Conservation (phyloP, 2,888 invertebrate species). For the Megamerina dolium region DNA sequence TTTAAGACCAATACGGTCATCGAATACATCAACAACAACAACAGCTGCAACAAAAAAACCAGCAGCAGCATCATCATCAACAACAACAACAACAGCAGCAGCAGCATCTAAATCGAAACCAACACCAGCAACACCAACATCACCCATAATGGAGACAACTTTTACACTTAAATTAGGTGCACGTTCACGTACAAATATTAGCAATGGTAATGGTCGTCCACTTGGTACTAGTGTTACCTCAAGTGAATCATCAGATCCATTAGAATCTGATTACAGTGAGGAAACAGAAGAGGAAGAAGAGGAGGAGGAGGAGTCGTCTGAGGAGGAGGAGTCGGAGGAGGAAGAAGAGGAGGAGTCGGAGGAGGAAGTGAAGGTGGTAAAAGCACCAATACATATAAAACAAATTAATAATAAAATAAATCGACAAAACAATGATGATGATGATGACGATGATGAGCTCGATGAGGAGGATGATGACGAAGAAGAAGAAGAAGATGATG, state of each 20-base stretch:
- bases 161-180: slow-evolving; percentile 34
- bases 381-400: too few species aligned
- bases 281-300: slow-evolving; percentile 33
- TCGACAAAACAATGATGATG: slow-evolving; percentile 24
- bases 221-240: slow-evolving; percentile 31
- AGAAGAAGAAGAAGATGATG: slow-evolving; percentile 34
- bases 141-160: slow-evolving; percentile 32
- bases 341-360: slow-evolving; percentile 19
- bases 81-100: not conserved
- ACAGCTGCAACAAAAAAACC: too few species aligned
- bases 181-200: slow-evolving; percentile 12
- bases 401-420: slow-evolving; percentile 20
- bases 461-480: slow-evolving; percentile 33
- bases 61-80: too few species aligned
- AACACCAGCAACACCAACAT: slow-evolving; percentile 21
- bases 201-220: slow-evolving; percentile 6
- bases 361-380: too few species aligned
- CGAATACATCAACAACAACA: too few species aligned
- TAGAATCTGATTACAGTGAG: slow-evolving; percentile 47
- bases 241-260: slow-evolving; percentile 46
- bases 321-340: slow-evolving; percentile 22
- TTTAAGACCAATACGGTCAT: too few species aligned
- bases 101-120: not conserved
- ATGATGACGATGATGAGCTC: slow-evolving; percentile 26
- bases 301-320: slow-evolving; percentile 21